Evolutionary conservation across 2,113 vertebrate genomes (phyloP).

Genomic region (Petrocephalus zakoni): DNA sequence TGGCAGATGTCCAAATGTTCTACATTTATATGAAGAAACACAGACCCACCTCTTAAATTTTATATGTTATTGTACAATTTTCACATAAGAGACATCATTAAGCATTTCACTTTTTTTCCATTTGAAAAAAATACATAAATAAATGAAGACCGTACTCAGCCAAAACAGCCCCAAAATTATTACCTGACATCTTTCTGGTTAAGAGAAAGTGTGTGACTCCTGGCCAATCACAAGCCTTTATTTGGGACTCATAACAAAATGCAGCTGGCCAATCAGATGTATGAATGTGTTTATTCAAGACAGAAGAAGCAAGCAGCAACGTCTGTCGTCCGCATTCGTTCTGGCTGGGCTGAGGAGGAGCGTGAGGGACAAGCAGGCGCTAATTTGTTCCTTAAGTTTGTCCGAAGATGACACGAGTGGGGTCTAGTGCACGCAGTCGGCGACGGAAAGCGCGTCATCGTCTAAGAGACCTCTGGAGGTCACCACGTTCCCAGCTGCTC

Average conservation of each 20-base stretch:
- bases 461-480: not conserved
- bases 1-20: not conserved
- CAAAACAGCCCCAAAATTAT: not conserved
- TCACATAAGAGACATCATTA: not conserved
- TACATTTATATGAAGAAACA: not conserved
- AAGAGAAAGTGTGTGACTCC: not conserved
- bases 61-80: not conserved
- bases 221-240: not conserved
- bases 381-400: conserved; percentile 4
- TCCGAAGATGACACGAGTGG: not conserved
- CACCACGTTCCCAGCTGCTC: not conserved
- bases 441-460: not conserved
- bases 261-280: not conserved
- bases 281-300: not conserved
- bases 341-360: not conserved
- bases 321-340: not conserved
- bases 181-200: not conserved
- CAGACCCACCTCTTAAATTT: not conserved
- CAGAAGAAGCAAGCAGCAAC: not conserved
- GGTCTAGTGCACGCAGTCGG: not conserved
- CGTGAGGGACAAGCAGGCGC: not conserved
- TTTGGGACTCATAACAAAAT: not conserved
- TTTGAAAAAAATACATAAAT: too few species aligned
- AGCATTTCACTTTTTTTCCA: not conserved
- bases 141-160: not conserved